Evolutionary conservation across 2,888 invertebrate species (phyloP), one percentile per base, ranked within the genome.

Genomic region (Prenolepis imparis): DNA sequence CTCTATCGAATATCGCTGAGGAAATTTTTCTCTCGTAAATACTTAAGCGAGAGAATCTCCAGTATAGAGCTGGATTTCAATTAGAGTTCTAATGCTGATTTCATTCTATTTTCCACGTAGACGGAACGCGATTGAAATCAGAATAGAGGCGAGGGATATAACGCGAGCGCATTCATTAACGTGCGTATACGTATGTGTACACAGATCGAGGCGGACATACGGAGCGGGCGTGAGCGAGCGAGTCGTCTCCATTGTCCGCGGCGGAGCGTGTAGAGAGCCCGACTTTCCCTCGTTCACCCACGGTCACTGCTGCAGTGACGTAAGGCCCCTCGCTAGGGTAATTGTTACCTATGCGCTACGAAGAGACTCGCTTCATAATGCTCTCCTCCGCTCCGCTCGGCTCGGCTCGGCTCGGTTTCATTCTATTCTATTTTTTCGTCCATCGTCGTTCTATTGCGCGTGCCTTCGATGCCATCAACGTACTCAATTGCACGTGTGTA

Each of bases 231-330:
- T 70, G 83, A 70, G 21, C 82, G 72, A 59, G 81, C 85, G 84
- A 81, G 64, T 86, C 85, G 84, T 91, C 91, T 91, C 89, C 87
- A 93, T 93, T 93, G 93, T 93, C 91, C 91, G 93, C 94, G 93
- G 90, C 92, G 91, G 91, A 93, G 93, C 93, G 92, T 93, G 93
- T 91, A 93, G 91, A 88, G 89, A 86, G 83, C 87, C 89, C 89
- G 92, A 93, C 94, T 94, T 94, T 93, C 94, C 93, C 93, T 93
- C 92, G 92, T 93, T 93, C 92, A 89, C 90, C 93, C 93, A 93
- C 93, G 93, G 93, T 93, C 93, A 93, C 92, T 93, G 91, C 90
- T 91, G 91, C 91, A 88, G 88, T 93, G 93, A 93, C 93, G 93
- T 92, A 93, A 93, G 92, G 86, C 87, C 88, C 85, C 89, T 82